phyloP scores from a whole-genome alignment of 2,113 vertebrate species.

The Hippocampus barbouri region DNA sequence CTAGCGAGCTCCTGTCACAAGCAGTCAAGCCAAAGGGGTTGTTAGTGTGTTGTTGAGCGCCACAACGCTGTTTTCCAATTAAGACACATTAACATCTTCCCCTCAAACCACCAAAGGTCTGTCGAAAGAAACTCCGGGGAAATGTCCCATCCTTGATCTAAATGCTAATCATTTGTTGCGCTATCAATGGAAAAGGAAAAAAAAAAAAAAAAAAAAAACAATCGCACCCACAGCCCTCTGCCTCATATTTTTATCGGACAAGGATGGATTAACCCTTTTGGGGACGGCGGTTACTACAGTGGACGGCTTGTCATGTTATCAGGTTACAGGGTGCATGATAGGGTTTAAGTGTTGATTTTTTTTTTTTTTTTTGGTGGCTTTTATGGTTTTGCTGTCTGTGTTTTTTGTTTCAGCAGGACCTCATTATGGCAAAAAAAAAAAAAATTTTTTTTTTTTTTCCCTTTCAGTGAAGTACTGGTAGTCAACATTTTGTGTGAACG shows the following conservation, averaged over 20 bases:
- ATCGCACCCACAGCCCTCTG: too few species aligned
- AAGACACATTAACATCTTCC: conserved; percentile 22
- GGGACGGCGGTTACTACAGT: too few species aligned
- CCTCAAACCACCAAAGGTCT: conserved; percentile 20
- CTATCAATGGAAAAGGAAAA: conserved; percentile 15
- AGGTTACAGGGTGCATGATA: too few species aligned
- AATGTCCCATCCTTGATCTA: conserved; percentile 38
- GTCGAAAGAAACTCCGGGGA: conserved; percentile 17
- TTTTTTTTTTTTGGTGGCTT: too few species aligned
- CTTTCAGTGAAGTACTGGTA: background rate
- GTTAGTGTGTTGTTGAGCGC: conserved; percentile 6
- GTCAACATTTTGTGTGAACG: background rate
- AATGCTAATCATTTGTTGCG: conserved; percentile 38
- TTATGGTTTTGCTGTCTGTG: too few species aligned
- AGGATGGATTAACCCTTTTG: too few species aligned
- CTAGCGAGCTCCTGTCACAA: background rate
- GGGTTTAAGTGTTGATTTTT: too few species aligned
- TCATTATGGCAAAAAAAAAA: background rate
- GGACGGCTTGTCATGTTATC: too few species aligned
- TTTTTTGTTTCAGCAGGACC: background rate
- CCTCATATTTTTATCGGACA: too few species aligned
- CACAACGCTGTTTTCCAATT: conserved; percentile 29
- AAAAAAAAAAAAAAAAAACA: too few species aligned
- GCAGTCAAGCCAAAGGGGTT: background rate
- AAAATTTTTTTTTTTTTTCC: background rate